phyloP scores from a whole-genome alignment of 53 echinoderm and acorn worm species.

The Astropecten irregularis region DNA sequence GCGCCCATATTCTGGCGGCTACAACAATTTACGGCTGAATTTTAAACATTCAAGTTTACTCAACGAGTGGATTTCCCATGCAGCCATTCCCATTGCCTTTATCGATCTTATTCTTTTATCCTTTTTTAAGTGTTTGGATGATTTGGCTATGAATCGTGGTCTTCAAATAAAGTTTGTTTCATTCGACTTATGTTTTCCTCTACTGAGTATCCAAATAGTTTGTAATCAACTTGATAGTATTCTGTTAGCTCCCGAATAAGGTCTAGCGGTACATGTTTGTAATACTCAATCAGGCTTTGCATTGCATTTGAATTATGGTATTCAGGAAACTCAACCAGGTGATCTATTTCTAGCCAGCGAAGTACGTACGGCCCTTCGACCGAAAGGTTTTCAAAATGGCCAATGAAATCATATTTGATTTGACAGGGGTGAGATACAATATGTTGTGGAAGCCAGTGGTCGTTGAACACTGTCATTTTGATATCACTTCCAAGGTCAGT shows the following conservation, averaged over 20 bases:
- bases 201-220: constrained; percentile 74
- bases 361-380: constrained; percentile 74
- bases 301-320: constrained; percentile 64
- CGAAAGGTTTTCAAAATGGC: constrained; percentile 79
- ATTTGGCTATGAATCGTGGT: background rate
- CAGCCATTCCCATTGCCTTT: background rate
- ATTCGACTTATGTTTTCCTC: constrained; percentile 9
- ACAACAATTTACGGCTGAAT: background rate
- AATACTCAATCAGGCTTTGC: constrained; percentile 51
- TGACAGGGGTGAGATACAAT: constrained; percentile 65
- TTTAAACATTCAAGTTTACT: background rate
- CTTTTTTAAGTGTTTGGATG: background rate
- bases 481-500: constrained; percentile 52
- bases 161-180: background rate
- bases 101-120: background rate
- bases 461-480: constrained; percentile 45
- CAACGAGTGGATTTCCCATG: background rate
- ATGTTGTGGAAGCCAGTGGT: constrained; percentile 82
- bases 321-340: constrained; percentile 64
- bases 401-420: constrained; percentile 80
- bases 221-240: constrained; percentile 77
- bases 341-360: constrained; percentile 61
- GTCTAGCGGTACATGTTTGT: constrained; percentile 60
- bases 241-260: constrained; percentile 45
- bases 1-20: too few species aligned